Conservation (phyloP, 2,888 invertebrate genomes). For the Calliphora vomitoria region DNA sequence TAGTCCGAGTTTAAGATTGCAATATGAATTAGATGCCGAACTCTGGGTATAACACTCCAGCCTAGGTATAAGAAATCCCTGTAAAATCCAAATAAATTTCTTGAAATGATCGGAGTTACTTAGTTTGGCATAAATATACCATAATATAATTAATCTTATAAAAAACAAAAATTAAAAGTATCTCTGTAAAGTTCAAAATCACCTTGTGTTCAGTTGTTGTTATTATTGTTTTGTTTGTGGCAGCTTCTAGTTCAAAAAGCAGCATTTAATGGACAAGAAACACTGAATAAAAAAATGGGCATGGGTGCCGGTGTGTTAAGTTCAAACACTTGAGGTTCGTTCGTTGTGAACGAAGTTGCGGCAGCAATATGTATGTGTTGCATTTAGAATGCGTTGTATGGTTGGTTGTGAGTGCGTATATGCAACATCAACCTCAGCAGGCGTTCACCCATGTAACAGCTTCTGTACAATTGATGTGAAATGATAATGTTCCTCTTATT, state of each 20-base stretch:
- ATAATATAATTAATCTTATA: conserved; percentile 1
- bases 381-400: neutral
- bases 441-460: conserved; percentile 56
- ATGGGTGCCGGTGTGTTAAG: conserved; percentile 14
- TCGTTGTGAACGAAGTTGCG: conserved; percentile 3
- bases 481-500: conserved; percentile 15
- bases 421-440: conserved; percentile 53
- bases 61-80: no score
- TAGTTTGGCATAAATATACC: neutral
- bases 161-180: neutral
- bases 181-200: neutral
- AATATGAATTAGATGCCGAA: no score
- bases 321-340: conserved; percentile 43
- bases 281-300: conserved; percentile 1
- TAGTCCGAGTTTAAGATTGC: no score
- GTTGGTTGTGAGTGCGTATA: conserved; percentile 13
- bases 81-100: no score
- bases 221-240: neutral
- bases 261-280: conserved; percentile 11
- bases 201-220: neutral
- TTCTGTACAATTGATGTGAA: conserved; percentile 52
- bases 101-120: neutral
- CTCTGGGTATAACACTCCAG: no score
- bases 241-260: neutral
- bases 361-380: neutral